Percentiles rank a stretch among this genome's conserved stretches.
Conservation (phyloP, 2,797 vertebrate species). For the Arctocebus calabarensis region DNA sequence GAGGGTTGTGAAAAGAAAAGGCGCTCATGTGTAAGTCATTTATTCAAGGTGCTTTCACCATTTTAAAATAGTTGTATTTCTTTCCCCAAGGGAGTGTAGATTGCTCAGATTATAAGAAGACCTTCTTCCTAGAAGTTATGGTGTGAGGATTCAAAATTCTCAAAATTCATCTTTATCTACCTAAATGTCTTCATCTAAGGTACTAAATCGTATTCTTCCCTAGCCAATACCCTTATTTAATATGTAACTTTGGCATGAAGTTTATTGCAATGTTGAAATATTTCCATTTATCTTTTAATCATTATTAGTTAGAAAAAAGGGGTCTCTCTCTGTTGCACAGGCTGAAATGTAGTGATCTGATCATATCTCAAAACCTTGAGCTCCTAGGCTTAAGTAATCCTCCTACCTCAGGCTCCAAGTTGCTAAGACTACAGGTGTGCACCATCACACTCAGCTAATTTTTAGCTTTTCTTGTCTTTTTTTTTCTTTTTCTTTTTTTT, state of each 20-base stretch:
- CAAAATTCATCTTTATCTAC: neutral
- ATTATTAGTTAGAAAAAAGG: neutral
- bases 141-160: slow-evolving; percentile 14
- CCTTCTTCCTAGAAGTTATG: neutral
- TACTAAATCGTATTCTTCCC: neutral
- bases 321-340: neutral
- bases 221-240: neutral
- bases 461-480: neutral
- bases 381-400: neutral
- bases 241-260: neutral
- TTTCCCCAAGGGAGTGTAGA: neutral
- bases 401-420: neutral
- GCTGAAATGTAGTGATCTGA: neutral
- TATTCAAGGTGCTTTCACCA: neutral
- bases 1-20: neutral
- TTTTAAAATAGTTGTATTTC: neutral
- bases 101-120: neutral
- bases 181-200: neutral
- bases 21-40: neutral
- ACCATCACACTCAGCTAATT: neutral
- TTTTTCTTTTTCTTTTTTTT: neutral
- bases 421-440: neutral
- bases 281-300: neutral
- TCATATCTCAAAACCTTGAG: neutral
- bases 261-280: neutral